These are phyloP conservation scores for Acrocyrtus sp. DNA, from an alignment of 2,888 invertebrate species.

Conservation along the genomic window DNA sequence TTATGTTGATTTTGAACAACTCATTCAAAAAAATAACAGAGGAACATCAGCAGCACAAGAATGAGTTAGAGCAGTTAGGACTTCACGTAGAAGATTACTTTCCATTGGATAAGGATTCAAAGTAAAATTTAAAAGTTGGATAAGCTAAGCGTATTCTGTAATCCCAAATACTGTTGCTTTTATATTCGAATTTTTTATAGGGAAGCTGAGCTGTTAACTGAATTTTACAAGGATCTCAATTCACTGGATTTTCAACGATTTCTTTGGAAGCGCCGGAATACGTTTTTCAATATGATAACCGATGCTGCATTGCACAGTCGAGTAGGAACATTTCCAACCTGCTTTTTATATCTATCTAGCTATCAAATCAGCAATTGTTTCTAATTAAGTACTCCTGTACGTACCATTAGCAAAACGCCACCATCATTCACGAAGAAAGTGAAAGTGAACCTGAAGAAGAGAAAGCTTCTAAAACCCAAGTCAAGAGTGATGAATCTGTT, in stretches of 20 bases:
- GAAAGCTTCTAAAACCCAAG: no score
- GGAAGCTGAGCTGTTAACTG: constrained; percentile 46
- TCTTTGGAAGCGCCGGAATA: constrained; percentile 53
- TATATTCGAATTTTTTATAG: constrained; percentile 13
- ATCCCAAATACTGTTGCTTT: background rate
- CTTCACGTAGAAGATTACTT: constrained; percentile 55
- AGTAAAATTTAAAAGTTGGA: constrained; percentile 32
- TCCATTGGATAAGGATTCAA: constrained; percentile 43
- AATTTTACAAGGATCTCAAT: constrained; percentile 56
- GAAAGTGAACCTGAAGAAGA: background rate
- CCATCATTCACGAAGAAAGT: background rate
- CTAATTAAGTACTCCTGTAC: background rate
- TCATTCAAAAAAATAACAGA: constrained; percentile 25
- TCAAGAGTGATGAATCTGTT: no score
- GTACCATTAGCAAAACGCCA: background rate
- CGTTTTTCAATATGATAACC: constrained; percentile 31
- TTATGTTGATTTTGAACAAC: constrained; percentile 27
- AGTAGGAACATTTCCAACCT: constrained; percentile 6
- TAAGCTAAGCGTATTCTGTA: background rate
- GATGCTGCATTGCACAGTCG: constrained; percentile 29
- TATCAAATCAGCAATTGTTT: background rate
- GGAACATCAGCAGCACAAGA: constrained; percentile 24
- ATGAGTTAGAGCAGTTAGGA: constrained; percentile 40
- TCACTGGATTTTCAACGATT: constrained; percentile 59
- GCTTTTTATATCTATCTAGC: background rate